Evolutionary conservation across 2,888 invertebrate species (phyloP).

Genomic region (Apodemia mormo): DNA sequence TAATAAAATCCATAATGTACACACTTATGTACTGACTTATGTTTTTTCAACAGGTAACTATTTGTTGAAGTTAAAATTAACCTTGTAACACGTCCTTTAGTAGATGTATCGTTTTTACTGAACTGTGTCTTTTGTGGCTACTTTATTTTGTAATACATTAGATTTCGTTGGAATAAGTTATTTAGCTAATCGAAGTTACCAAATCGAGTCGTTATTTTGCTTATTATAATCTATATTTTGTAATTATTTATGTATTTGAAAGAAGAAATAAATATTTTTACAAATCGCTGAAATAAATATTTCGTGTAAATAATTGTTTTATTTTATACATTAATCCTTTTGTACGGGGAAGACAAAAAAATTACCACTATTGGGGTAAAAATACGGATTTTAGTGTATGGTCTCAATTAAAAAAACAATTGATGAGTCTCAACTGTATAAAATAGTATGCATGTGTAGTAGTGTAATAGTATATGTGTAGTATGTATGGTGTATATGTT

Average conservation of each 20-base stretch:
- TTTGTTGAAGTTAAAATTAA: too few relatives aligned
- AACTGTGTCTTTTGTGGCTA: not conserved
- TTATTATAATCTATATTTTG: conserved; percentile 19
- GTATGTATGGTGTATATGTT: too few relatives aligned
- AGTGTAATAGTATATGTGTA: too few relatives aligned
- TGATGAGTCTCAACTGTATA: too few relatives aligned
- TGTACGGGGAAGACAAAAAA: too few relatives aligned
- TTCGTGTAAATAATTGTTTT: conserved; percentile 24
- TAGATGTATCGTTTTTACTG: not conserved
- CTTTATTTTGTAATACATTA: not conserved
- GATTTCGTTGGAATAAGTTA: not conserved
- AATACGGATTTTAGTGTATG: too few relatives aligned
- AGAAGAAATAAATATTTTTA: conserved; percentile 12
- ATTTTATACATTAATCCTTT: conserved; percentile 19
- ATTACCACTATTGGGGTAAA: too few relatives aligned
- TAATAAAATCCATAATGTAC: too few relatives aligned
- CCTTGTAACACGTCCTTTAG: not conserved
- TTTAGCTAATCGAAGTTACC: conserved; percentile 20
- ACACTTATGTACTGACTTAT: too few relatives aligned
- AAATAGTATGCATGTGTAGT: too few relatives aligned
- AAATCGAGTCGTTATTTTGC: conserved; percentile 33
- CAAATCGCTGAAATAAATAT: conserved; percentile 36
- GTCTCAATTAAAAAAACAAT: too few relatives aligned
- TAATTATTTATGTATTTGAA: conserved; percentile 2
- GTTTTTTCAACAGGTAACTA: too few relatives aligned